These are phyloP conservation scores for Microctenopoma steveboyesi DNA, from an alignment of 2,797 vertebrate species.

Conservation along the genomic window DNA sequence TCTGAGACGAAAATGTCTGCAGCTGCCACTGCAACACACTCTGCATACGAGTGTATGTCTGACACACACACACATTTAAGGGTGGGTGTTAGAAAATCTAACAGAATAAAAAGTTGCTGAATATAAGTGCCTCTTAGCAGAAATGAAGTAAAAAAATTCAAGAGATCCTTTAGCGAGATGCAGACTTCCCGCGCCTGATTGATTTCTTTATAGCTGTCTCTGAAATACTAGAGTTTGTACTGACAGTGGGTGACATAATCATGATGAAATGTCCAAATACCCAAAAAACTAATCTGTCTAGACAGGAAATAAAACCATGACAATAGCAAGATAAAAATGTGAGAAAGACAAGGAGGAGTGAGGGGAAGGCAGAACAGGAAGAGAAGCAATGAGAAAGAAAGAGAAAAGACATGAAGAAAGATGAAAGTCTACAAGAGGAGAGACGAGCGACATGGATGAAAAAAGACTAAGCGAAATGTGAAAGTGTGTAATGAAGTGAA, in stretches of 20 bases:
- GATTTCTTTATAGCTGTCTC: conserved; percentile 18
- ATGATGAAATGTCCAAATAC: conserved; percentile 19
- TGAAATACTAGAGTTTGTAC: conserved; percentile 1
- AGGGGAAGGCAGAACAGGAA: neutral
- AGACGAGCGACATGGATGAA: neutral
- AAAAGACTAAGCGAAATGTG: neutral
- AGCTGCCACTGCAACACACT: conserved; percentile 44
- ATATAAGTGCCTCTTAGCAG: conserved; percentile 44
- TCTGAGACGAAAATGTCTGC: conserved; percentile 63
- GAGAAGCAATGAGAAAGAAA: neutral
- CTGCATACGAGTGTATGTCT: conserved; percentile 23
- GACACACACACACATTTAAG: conserved; percentile 20
- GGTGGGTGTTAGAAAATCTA: conserved; percentile 52
- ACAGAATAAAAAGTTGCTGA: conserved; percentile 43
- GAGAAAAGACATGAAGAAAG: neutral
- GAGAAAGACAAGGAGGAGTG: neutral
- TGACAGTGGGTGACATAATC: conserved; percentile 7
- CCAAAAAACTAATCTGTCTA: neutral
- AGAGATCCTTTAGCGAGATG: conserved; percentile 36
- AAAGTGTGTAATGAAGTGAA: neutral
- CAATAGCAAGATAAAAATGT: neutral
- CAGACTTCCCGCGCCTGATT: neutral
- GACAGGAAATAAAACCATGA: neutral
- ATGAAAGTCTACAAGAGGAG: neutral
- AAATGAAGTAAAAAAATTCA: conserved; percentile 21